phyloP scores from a whole-genome alignment of 2,888 invertebrate genomes.

The Osedax fenrisi region DNA sequence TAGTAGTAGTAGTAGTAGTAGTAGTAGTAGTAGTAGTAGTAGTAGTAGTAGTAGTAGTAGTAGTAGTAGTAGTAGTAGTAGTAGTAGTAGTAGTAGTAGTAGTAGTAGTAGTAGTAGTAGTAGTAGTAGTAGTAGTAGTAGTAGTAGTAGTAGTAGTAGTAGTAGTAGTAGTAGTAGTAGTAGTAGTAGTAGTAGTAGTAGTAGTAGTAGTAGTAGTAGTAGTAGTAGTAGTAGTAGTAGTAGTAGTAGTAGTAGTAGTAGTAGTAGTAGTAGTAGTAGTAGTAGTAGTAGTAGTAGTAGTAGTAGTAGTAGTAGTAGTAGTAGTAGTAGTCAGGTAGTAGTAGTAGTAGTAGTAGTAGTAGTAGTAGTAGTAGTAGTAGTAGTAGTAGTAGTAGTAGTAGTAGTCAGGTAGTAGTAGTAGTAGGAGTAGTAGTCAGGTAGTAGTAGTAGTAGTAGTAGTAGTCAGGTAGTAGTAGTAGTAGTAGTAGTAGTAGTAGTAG shows the following conservation, averaged over 20 bases:
- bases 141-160: neutral
- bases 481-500: neutral
- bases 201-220: neutral
- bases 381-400: neutral
- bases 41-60: neutral
- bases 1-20: neutral
- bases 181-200: neutral
- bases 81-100: neutral
- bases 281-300: neutral
- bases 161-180: neutral
- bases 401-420: neutral
- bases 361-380: neutral
- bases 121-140: neutral
- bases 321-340: too few species aligned
- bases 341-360: neutral
- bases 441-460: constrained; percentile 2
- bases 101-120: neutral
- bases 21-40: neutral
- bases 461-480: neutral
- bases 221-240: neutral
- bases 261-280: neutral
- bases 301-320: neutral
- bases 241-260: neutral
- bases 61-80: neutral
- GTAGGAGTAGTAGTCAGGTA: neutral